phyloP scores from a whole-genome alignment of 1,140 invertebrate genomes.

The Nasonia vitripennis region DNA sequence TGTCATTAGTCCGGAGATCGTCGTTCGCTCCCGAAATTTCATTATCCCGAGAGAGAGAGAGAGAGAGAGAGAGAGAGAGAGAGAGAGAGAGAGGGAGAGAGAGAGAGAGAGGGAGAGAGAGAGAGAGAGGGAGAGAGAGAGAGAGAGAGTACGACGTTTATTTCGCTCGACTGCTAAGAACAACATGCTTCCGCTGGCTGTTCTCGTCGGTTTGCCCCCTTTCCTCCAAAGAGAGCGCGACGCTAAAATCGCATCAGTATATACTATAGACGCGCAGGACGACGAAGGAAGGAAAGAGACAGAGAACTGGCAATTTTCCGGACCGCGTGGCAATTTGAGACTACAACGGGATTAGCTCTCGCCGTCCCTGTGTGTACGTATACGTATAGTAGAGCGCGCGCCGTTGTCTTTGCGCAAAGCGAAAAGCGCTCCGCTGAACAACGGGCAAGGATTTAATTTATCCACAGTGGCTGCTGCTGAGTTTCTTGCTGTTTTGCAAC shows the following conservation, averaged over 20 bases:
- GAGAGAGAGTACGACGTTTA: constrained; percentile 51
- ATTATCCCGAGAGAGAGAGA: constrained; percentile 6
- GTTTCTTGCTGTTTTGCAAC: constrained; percentile 21
- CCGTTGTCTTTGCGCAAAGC: background rate
- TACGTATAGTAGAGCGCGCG: background rate
- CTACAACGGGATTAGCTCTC: constrained; percentile 61
- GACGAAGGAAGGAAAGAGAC: constrained; percentile 1
- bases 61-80: background rate
- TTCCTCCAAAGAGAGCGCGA: background rate
- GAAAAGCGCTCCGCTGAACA: constrained; percentile 8
- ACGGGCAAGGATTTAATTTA: constrained; percentile 62
- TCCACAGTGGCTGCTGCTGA: background rate
- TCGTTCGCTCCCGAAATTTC: constrained; percentile 52
- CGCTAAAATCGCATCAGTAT: background rate
- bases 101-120: no score
- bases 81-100: no score
- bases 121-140: no score
- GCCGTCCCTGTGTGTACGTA: background rate
- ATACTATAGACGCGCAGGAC: background rate
- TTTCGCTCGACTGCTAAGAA: constrained; percentile 55
- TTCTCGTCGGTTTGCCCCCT: background rate
- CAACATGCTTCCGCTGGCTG: constrained; percentile 10
- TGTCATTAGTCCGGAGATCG: constrained; percentile 54
- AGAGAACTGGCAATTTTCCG: constrained; percentile 50
- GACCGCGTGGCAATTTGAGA: constrained; percentile 37